These are phyloP conservation scores for Sebastes hopkinsi DNA, from an alignment of 2,797 vertebrate genomes.

Conservation along the genomic window DNA sequence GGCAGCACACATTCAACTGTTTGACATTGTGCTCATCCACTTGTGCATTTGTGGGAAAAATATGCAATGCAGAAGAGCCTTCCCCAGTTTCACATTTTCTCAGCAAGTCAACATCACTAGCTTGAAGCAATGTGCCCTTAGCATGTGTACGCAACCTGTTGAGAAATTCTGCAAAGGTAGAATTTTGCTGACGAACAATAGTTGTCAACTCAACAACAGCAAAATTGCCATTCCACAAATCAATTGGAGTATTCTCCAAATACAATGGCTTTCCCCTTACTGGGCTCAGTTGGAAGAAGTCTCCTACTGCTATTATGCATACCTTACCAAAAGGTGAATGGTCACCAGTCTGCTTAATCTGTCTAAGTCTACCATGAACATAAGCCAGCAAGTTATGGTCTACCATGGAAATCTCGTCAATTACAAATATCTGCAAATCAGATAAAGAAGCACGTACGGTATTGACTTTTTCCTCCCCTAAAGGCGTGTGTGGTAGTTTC, in stretches of 20 bases:
- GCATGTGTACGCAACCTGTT: too few species aligned
- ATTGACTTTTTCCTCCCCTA: not conserved
- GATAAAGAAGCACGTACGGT: not conserved
- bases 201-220: too few species aligned
- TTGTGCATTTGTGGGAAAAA: too few species aligned
- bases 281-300: not conserved
- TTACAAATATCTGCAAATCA: not conserved
- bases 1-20: too few species aligned
- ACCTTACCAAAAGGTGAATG: not conserved
- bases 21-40: too few species aligned
- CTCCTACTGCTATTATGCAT: not conserved
- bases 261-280: not conserved
- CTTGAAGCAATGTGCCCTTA: too few species aligned
- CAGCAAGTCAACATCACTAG: too few species aligned
- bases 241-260: not conserved
- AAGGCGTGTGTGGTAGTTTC: not conserved
- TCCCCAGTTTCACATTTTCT: too few species aligned
- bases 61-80: too few species aligned
- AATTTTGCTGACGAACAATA: too few species aligned
- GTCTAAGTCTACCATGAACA: not conserved
- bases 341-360: not conserved
- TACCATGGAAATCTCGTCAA: not conserved
- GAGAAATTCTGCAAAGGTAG: too few species aligned
- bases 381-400: not conserved
- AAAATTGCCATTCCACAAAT: too few species aligned